Conservation (phyloP, 2,797 vertebrate species). For the Alcedo quadribrachys region DNA sequence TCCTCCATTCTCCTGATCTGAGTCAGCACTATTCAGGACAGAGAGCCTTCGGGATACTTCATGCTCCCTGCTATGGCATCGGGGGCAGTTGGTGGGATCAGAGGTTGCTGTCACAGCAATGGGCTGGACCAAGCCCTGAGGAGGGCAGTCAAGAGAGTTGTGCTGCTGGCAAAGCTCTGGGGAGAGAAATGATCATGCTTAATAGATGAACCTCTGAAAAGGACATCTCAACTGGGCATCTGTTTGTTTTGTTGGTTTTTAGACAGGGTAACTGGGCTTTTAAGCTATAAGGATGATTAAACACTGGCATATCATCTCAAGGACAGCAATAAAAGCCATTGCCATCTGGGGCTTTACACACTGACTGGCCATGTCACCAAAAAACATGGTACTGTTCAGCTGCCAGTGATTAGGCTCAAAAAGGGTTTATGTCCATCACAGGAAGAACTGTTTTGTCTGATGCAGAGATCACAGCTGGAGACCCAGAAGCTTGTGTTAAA, state of each 20-base stretch:
- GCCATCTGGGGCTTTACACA: background rate
- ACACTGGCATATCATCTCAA: background rate
- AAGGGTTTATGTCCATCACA: background rate
- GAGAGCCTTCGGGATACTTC: constrained; percentile 65
- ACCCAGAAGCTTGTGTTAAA: background rate
- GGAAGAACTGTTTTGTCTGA: constrained; percentile 9
- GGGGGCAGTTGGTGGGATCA: constrained; percentile 84
- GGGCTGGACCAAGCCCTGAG: constrained; percentile 81
- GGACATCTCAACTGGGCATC: background rate
- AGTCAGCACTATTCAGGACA: constrained; percentile 53
- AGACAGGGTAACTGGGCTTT: background rate
- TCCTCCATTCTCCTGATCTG: constrained; percentile 64
- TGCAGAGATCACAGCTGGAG: background rate
- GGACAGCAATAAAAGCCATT: background rate
- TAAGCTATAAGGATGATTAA: background rate
- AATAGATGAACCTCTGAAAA: background rate
- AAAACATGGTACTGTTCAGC: background rate
- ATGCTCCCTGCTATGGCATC: constrained; percentile 73
- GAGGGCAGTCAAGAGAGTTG: constrained; percentile 78
- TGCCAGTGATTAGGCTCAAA: background rate
- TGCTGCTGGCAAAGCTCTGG: constrained; percentile 87
- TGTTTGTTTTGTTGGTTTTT: background rate
- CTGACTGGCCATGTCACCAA: background rate
- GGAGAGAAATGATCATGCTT: background rate
- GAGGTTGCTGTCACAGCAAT: constrained; percentile 84